Conservation (phyloP, 2,797 vertebrate species). For the Semaprochilodus insignis region DNA sequence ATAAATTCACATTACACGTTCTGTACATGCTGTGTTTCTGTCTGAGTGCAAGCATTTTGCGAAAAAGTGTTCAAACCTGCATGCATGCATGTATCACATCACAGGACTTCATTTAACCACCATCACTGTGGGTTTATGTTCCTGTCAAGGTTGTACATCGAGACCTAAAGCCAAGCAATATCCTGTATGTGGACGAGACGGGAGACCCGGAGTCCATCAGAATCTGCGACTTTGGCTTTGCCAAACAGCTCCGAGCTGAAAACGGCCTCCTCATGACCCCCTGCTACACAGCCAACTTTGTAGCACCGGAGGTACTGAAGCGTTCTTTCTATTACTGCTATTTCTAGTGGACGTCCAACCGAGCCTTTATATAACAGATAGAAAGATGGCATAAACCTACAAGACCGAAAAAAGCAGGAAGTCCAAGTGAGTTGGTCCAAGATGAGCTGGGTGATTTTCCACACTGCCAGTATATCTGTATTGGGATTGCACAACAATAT, state of each 20-base stretch:
- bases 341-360: neutral
- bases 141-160: slow-evolving; percentile 90
- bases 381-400: neutral
- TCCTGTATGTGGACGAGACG: slow-evolving; percentile 91
- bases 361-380: neutral
- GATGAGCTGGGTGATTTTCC: neutral
- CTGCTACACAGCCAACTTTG: slow-evolving; percentile 96
- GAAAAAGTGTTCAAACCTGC: neutral
- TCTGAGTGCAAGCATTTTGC: neutral
- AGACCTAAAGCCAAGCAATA: slow-evolving; percentile 96
- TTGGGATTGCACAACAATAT: neutral
- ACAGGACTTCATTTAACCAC: neutral
- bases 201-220: slow-evolving; percentile 91
- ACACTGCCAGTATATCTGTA: too few species aligned
- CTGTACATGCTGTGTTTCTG: too few species aligned
- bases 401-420: neutral
- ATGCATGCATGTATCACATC: too few species aligned
- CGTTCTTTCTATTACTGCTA: neutral
- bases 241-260: slow-evolving; percentile 94
- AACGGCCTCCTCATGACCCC: slow-evolving; percentile 97
- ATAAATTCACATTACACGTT: too few species aligned
- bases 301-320: slow-evolving; percentile 90
- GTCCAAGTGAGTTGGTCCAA: neutral
- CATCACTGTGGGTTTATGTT: slow-evolving; percentile 1
- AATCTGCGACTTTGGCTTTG: slow-evolving; percentile 94